Base-by-base conservation (phyloP, 2,113 vertebrate species). In the Stigmatopora nigra region DNA sequence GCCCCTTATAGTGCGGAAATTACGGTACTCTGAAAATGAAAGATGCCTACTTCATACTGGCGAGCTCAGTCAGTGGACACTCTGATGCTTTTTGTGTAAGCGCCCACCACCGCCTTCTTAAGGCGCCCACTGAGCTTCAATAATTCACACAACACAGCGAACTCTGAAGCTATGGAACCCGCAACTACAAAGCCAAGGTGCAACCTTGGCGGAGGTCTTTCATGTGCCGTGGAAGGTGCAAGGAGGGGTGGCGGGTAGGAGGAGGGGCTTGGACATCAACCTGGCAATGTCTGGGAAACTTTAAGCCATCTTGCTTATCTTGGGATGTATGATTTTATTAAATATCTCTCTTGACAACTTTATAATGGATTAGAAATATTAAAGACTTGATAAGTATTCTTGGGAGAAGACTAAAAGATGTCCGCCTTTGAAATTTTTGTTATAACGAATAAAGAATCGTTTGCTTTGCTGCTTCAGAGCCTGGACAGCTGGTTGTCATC, bases 91-190 rank as follows among this genome's bases (percentile, higher is more conserved):
- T 64, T 67, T 64, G 66, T 41, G 38, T 35, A 1, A 68, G 66
- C 9, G 38, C 68, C 75, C 79, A 48, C 64, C 53, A 16, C 53
- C 17, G 20, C 38, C 59, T 61, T 12, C 59, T 45, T 7, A 3
- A 61, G 36, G 14, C n/a, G 17, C 36, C 36, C 58, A 36, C 35
- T 19, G 10, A 19, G 59, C 36, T 80, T 89, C 76, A 89, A 90
- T 88, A 82, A 88, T 88, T 85, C 65, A 89, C 84, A 84, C 88
- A 85, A 86, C 80, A 83, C 44, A n/a, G 41, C 61, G 52, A 57
- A 76, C 68, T 84, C 69, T 79, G 68, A 80, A 79, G 61, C 76
- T 70, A 20, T 65, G 57, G 61, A 61, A 71, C 58, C 67, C 38
- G 71, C 4, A n/a, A 70, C 72, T 78, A 71, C 75, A 83, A 82